Base-by-base conservation (phyloP, 2,797 vertebrate species). In the Tapera naevia region DNA sequence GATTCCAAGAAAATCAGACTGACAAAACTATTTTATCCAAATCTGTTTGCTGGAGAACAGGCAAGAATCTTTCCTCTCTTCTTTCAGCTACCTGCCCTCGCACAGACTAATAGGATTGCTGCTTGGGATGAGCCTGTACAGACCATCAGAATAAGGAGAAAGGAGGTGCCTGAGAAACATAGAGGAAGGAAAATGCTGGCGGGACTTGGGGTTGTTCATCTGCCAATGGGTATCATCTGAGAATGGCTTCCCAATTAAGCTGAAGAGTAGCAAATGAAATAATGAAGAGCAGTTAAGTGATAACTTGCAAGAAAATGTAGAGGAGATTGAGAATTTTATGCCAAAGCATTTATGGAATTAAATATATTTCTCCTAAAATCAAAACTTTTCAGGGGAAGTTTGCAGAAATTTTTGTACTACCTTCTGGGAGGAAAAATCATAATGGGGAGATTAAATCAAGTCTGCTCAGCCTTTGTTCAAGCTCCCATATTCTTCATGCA, bases 1-100 rank as follows among this genome's bases (percentile, higher is more conserved):
- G 32, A 87, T 91, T 93, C 50, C 69, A 83, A 69, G 50, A 80
- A 91, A 93, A 91, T 43, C 32, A 57, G 10, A 17, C 27, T 35
- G 32, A 73, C 28, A 8, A 61, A 39, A 83, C 13, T 17, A 53
- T 32, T n/a, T 17, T 35, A 27, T 80, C 25, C 64, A 61, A 33
- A 65, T 69, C 54, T 50, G 11, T 75, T 92, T 72, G 53, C 4
- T 16, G 66, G 50, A 76, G 7, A 50, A 15, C 35, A 80, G 22
- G n/a, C 39, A 71, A 80, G 41, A 89, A 85, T 57, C 33, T 25
- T 79, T 33, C 25, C 23, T 73, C 41, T 67, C 8, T 8, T 87
- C 37, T 71, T 61, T 32, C 50, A 85, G 72, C 61, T 86, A 19
- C 73, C 45, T 56, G 61, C 57, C 32, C 7, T 86, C 41, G 37